These are phyloP conservation scores for Odontothrips loti DNA, from an alignment of 2,888 invertebrate genomes.

Conservation along the genomic window DNA sequence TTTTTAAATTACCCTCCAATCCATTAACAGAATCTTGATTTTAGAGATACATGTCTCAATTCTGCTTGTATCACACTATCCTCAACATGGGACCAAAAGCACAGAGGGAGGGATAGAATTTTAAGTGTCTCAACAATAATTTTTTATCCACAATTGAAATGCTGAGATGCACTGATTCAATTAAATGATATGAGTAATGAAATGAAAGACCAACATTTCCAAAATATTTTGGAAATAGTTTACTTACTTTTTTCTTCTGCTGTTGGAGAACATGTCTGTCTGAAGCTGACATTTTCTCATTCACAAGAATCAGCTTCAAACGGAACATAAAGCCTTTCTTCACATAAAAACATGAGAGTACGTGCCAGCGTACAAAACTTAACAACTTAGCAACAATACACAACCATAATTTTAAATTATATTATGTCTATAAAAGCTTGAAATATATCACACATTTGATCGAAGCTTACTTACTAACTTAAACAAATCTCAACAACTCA, in stretches of 20 bases:
- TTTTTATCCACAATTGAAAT: not conserved
- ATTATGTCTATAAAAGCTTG: not conserved
- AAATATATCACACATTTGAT: conserved; percentile 14
- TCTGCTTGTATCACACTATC: not conserved
- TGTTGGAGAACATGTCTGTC: not conserved
- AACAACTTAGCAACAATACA: not conserved
- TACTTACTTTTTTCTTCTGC: not conserved
- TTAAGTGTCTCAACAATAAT: not conserved
- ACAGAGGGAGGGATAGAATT: not conserved
- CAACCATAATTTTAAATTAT: conserved; percentile 8
- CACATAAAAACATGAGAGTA: not conserved
- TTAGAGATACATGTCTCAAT: not conserved
- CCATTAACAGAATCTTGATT: not conserved
- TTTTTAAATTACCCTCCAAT: not conserved
- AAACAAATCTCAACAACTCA: not conserved
- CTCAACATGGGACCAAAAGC: not conserved
- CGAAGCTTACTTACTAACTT: not conserved
- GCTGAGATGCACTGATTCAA: not conserved
- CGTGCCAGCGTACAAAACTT: conserved; percentile 16
- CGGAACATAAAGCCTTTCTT: not conserved
- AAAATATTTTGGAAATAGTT: not conserved
- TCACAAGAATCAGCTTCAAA: not conserved
- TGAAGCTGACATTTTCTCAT: not conserved
- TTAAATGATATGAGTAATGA: not conserved
- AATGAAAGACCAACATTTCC: not conserved